Evolutionary conservation across 2,113 vertebrate species (phyloP), one percentile per base, ranked within the genome.

Genomic region (Spea multiplicata): DNA sequence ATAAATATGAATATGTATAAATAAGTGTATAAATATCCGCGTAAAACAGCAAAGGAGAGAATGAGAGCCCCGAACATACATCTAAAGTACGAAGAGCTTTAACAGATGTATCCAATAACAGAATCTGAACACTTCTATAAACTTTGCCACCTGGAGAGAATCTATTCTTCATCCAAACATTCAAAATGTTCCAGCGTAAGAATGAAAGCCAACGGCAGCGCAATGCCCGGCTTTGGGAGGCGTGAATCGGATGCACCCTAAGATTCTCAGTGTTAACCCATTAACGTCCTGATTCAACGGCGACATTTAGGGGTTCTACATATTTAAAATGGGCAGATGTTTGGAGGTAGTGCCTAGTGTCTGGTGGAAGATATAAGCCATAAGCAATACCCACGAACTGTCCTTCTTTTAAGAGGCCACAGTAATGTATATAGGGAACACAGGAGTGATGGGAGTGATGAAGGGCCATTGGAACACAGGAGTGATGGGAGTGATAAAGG

Each of bases 101-200:
- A 5, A 76, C 14, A 17, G 66, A 59, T 49, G 74, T 10, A 68
- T 76, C 46, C 16, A 46, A 76, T 68, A 76, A 76, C 74, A 76
- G 45, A 67, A 48, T 45, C 74, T 57, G n/a, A 76, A 12, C 13
- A 48, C 5, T 52, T 68, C 45, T 59, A 48, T 68, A 76, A 76
- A 57, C 66, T 55, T 10, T 49, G 65, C 30, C 74, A 76, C 66
- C 74, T 68, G 65, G 65, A 17, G 50, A 68, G 62, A 45, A 2
- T 45, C 44, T 46, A 68, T 76, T 55, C 13, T 16, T 68, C 74
- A 67, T 67, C 74, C n/a, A 48, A 68, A 17, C 50, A 9, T n/a
- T 68, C 52, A 47, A 76, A 68, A 68, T 76, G 74, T 76, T 68
- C 52, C 7, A 8, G 69, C 55, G 6, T 44, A n/a, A 10, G 53